phyloP scores from a whole-genome alignment of 2,797 vertebrate genomes.

The Lepus oiostolus region DNA sequence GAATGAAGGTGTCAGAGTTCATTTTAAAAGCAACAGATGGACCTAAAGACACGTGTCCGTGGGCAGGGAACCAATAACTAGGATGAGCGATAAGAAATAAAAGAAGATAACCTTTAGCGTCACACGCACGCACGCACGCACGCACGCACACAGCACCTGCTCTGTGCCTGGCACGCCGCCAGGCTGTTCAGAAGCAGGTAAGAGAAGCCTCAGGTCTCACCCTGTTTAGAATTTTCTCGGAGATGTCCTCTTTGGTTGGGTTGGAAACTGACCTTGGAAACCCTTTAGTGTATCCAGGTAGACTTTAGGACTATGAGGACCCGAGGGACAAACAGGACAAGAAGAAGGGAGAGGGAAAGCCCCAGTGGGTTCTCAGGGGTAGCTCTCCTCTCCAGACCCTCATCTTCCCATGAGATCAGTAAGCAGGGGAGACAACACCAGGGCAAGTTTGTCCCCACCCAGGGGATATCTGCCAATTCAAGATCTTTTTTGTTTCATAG shows the following conservation, averaged over 20 bases:
- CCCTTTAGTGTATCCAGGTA: background rate
- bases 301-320: background rate
- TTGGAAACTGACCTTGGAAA: background rate
- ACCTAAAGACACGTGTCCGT: background rate
- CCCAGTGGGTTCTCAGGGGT: rapidly evolving
- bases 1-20: background rate
- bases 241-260: background rate
- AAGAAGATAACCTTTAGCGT: background rate
- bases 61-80: background rate
- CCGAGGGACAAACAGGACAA: background rate
- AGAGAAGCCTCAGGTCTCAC: background rate
- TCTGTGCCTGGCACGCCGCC: rapidly evolving
- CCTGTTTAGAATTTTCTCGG: background rate
- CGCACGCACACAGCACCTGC: no score
- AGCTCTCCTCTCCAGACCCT: background rate
- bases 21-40: background rate
- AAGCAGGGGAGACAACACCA: background rate
- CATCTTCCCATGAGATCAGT: background rate
- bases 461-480: background rate
- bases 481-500: background rate
- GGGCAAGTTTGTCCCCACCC: no score
- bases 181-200: background rate
- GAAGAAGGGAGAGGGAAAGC: background rate
- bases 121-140: background rate
- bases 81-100: background rate